phyloP scores from a whole-genome alignment of 2,888 invertebrate species.

The Ecliptopera silaceata region DNA sequence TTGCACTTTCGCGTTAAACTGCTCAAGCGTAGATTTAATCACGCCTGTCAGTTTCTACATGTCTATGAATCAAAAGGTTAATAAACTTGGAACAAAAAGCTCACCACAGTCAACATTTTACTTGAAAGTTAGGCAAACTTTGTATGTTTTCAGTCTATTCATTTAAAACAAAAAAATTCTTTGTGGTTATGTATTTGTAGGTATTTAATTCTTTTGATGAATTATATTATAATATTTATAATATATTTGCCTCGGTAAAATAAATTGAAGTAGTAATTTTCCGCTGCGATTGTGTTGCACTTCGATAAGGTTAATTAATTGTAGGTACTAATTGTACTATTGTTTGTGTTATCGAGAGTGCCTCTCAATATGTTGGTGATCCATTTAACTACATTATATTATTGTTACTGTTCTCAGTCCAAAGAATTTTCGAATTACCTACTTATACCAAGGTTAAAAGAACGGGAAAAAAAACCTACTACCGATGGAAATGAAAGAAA shows the following conservation, averaged over 20 bases:
- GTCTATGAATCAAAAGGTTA: neutral
- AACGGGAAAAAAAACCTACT: no score
- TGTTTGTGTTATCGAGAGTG: constrained; percentile 32
- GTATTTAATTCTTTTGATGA: no score
- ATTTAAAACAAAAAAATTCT: no score
- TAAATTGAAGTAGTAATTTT: constrained; percentile 48
- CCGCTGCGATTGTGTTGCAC: constrained; percentile 42
- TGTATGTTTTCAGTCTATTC: neutral
- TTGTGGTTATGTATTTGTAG: no score
- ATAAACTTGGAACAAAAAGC: no score
- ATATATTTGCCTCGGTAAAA: neutral
- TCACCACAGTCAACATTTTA: no score
- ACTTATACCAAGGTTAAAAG: no score
- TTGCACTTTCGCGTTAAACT: constrained; percentile 12
- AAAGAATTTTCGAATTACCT: no score
- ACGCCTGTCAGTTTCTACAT: neutral
- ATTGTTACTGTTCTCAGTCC: neutral
- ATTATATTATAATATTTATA: neutral
- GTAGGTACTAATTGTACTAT: constrained; percentile 44
- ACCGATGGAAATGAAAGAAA: no score
- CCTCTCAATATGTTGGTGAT: constrained; percentile 5
- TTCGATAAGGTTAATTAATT: constrained; percentile 55
- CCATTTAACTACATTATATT: neutral
- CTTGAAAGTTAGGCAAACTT: neutral
- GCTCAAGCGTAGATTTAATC: neutral